A percentile compares a stretch with the other conserved stretches of the same genome.
Conservation (phyloP, 2,797 vertebrate genomes). For the Rhodeus uyekii region DNA sequence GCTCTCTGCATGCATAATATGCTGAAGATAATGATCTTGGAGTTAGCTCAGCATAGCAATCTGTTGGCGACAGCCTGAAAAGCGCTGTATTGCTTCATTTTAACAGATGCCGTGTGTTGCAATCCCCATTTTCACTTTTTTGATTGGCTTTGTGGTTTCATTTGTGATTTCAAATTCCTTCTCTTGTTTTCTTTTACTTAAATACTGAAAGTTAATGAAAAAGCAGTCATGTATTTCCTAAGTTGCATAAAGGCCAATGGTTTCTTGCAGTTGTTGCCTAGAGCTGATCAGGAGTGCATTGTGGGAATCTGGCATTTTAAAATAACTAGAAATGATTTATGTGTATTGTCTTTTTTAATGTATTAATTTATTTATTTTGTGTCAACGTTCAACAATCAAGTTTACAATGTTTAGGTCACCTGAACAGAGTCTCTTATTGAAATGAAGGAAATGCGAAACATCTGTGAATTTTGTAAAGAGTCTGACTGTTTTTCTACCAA, state of each 20-base stretch:
- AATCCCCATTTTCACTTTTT: constrained; percentile 23
- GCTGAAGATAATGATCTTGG: constrained; percentile 14
- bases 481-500: constrained; percentile 78
- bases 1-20: constrained; percentile 13
- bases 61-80: constrained; percentile 4
- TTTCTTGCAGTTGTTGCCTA: neutral
- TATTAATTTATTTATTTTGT: constrained; percentile 33
- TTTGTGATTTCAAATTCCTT: constrained; percentile 11
- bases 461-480: constrained; percentile 85
- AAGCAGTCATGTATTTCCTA: neutral
- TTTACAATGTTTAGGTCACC: constrained; percentile 73
- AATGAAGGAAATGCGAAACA: constrained; percentile 59
- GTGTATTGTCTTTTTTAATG: constrained; percentile 43
- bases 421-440: constrained; percentile 52
- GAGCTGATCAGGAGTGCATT: constrained; percentile 65
- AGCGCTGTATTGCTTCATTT: neutral
- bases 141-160: constrained; percentile 18
- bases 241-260: neutral
- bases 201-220: constrained; percentile 16
- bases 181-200: neutral
- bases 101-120: neutral
- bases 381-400: constrained; percentile 41
- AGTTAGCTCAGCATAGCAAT: constrained; percentile 12
- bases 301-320: constrained; percentile 29
- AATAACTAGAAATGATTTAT: constrained; percentile 7